phyloP scores from a whole-genome alignment of 2,113 vertebrate genomes.

The Hymenochirus boettgeri region DNA sequence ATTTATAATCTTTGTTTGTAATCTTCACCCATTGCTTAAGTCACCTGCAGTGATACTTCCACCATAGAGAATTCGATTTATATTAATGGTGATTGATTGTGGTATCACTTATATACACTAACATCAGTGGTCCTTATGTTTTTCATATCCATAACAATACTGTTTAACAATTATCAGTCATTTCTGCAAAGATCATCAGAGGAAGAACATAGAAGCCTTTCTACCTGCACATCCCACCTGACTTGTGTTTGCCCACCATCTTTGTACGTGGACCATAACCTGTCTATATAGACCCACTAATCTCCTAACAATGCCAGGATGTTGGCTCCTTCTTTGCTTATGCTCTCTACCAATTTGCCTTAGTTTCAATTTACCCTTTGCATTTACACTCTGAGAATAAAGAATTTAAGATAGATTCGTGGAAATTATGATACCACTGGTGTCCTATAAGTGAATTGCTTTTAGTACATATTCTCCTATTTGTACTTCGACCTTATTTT shows the following conservation, averaged over 20 bases:
- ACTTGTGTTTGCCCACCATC: neutral
- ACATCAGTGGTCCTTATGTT: neutral
- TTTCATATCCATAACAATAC: slow-evolving; percentile 23
- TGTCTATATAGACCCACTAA: no score
- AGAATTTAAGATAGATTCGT: no score
- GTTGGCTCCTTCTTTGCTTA: no score
- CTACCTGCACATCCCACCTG: slow-evolving; percentile 51
- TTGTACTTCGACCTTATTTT: no score
- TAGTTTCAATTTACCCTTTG: no score
- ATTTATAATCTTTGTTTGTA: no score
- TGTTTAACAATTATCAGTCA: slow-evolving; percentile 41
- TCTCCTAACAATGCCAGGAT: no score
- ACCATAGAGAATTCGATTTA: neutral
- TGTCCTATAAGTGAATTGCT: no score
- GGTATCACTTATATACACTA: neutral
- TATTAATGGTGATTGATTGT: neutral
- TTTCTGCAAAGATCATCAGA: slow-evolving; percentile 37
- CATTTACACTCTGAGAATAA: no score
- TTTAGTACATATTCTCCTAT: no score
- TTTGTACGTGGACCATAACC: slow-evolving; percentile 23
- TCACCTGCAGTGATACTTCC: slow-evolving; percentile 1
- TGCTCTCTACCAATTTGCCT: no score
- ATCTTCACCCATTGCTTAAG: slow-evolving; percentile 3
- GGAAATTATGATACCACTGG: no score
- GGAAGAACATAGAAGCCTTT: slow-evolving; percentile 46